These are phyloP conservation scores for Pygocentrus nattereri DNA, from an alignment of 2,797 vertebrate species.

Conservation along the genomic window DNA sequence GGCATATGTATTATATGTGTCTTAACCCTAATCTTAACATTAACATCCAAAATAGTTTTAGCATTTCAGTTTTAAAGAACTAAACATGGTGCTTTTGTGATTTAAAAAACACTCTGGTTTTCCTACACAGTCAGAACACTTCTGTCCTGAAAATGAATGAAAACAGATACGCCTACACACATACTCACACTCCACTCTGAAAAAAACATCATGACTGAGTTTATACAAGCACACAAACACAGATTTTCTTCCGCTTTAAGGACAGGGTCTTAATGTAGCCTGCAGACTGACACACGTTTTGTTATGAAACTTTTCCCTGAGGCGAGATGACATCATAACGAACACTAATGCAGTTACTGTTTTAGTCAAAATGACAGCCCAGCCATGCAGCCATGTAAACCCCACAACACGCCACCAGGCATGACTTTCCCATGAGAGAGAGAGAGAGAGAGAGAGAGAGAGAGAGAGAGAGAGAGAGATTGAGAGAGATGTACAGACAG, in stretches of 20 bases:
- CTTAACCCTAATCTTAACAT: not conserved
- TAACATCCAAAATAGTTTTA: not conserved
- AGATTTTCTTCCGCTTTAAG: not conserved
- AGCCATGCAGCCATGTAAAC: constrained; percentile 23
- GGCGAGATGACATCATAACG: constrained; percentile 13
- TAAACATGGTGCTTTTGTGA: no score
- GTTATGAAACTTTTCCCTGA: constrained; percentile 35
- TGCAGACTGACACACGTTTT: constrained; percentile 24
- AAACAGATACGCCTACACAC: not conserved
- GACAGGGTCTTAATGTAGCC: constrained; percentile 23
- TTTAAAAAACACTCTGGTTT: no score
- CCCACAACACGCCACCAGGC: constrained; percentile 9
- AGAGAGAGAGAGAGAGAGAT: not conserved
- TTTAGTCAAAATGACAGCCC: constrained; percentile 26
- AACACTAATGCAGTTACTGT: constrained; percentile 27
- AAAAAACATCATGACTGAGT: constrained; percentile 25
- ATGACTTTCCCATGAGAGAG: constrained; percentile 29
- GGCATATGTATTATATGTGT: not conserved
- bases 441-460: not conserved
- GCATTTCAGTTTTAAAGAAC: not conserved
- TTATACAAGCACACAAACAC: constrained; percentile 14
- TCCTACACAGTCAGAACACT: not conserved
- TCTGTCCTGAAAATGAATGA: not conserved
- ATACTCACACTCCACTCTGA: constrained; percentile 40
- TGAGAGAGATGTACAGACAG: not conserved